phyloP scores from a whole-genome alignment of 2,797 vertebrate genomes.

The Mionectes olivaceus region DNA sequence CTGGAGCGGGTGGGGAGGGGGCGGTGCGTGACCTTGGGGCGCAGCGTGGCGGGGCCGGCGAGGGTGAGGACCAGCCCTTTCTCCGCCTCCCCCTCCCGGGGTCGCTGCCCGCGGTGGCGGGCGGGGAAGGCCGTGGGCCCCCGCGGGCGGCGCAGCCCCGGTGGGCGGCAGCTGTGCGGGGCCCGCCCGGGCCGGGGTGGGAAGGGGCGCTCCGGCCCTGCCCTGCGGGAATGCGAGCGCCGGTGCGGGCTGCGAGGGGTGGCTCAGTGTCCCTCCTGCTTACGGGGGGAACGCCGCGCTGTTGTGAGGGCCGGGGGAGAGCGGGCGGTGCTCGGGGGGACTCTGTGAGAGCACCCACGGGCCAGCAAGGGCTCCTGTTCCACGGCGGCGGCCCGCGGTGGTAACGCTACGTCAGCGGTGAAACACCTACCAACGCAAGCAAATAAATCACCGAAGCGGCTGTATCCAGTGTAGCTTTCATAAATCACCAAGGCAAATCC shows the following conservation, averaged over 20 bases:
- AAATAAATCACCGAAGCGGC: neutral
- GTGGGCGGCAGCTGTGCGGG: neutral
- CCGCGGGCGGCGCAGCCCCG: no score
- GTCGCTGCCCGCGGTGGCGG: neutral
- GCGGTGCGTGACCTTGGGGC: neutral
- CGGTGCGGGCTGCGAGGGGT: rapidly evolving
- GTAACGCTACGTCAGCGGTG: rapidly evolving
- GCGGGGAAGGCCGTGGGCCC: neutral
- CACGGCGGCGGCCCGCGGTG: rapidly evolving
- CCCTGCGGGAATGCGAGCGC: neutral
- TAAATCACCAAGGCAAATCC: neutral
- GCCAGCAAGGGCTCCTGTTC: neutral
- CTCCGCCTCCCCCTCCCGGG: neutral
- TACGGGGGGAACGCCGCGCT: rapidly evolving
- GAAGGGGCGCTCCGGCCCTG: no score
- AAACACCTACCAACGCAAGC: neutral
- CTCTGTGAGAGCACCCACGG: neutral
- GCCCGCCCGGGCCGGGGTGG: neutral
- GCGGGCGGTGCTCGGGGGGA: neutral
- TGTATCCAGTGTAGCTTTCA: rapidly evolving
- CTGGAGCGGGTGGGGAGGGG: neutral
- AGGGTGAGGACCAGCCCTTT: no score
- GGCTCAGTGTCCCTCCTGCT: neutral
- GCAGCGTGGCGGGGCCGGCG: neutral
- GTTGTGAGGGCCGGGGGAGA: rapidly evolving